A percentile compares a stretch with the other conserved stretches of the same genome.
These are phyloP conservation scores for Dione vanillae DNA, from an alignment of 2,888 invertebrate genomes.

Conservation along the genomic window DNA sequence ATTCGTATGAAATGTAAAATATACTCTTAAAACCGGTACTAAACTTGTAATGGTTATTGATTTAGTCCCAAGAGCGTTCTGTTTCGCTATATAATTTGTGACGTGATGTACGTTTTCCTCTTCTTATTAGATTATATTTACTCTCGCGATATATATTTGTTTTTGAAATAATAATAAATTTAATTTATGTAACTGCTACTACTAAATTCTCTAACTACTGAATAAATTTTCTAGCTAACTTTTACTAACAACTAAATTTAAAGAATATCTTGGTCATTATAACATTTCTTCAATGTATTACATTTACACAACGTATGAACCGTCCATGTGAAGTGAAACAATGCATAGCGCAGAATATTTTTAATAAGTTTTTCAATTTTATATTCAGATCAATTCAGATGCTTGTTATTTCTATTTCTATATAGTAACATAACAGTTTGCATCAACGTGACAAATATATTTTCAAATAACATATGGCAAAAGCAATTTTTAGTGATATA, in stretches of 20 bases:
- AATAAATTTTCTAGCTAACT: too few species aligned
- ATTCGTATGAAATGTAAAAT: conserved; percentile 9
- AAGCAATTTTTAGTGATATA: too few species aligned
- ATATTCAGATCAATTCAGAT: not conserved
- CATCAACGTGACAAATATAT: too few species aligned
- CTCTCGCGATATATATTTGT: not conserved
- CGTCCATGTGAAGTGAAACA: not conserved
- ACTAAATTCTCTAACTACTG: too few species aligned
- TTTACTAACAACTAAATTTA: too few species aligned
- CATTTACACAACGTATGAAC: not conserved
- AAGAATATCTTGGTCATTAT: not conserved
- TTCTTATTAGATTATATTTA: not conserved
- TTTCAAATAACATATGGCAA: too few species aligned
- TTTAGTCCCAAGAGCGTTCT: not conserved
- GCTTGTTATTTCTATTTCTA: not conserved
- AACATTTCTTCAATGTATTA: not conserved
- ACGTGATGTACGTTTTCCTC: not conserved
- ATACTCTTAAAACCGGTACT: conserved; percentile 1
- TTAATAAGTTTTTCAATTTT: not conserved
- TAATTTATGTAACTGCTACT: too few species aligned
- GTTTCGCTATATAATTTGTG: not conserved
- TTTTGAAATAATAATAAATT: not conserved
- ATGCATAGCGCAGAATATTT: not conserved
- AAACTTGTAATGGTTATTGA: conserved; percentile 16
- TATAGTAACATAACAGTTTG: too few species aligned